These are phyloP conservation scores for Entomyzon cyanotis DNA, from an alignment of 2,113 vertebrate genomes.

Conservation along the genomic window DNA sequence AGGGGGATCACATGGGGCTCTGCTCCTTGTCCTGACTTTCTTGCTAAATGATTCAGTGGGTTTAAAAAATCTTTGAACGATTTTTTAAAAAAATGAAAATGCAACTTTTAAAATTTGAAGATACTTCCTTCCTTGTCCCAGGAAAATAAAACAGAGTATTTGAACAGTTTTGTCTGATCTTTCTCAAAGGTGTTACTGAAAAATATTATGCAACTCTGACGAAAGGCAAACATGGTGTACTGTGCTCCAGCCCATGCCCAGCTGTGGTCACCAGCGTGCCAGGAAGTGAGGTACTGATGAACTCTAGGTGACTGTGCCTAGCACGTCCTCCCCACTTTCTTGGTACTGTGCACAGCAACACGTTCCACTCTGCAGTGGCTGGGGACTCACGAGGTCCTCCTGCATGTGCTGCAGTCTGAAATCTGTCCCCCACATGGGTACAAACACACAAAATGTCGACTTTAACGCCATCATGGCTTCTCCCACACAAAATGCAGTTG, in stretches of 20 bases:
- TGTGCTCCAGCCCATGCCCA: neutral
- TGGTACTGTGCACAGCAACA: neutral
- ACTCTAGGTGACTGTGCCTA: neutral
- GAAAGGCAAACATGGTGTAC: neutral
- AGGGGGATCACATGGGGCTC: neutral
- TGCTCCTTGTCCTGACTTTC: neutral
- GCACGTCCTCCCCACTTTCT: neutral
- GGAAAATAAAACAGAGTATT: neutral
- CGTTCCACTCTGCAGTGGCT: neutral
- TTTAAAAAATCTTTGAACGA: neutral
- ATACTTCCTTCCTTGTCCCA: neutral
- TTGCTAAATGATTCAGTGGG: neutral
- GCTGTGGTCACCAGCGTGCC: neutral
- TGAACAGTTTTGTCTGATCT: neutral
- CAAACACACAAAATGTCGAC: rapidly evolving
- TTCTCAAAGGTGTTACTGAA: neutral
- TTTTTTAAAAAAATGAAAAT: neutral
- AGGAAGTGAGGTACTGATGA: neutral
- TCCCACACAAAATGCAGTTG: neutral
- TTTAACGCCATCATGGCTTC: neutral
- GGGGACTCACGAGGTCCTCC: neutral
- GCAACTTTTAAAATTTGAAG: neutral
- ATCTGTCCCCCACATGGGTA: neutral
- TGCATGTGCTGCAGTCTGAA: neutral
- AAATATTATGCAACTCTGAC: neutral